phyloP scores from a whole-genome alignment of 2,113 vertebrate genomes.

The Microtus ochrogaster region DNA sequence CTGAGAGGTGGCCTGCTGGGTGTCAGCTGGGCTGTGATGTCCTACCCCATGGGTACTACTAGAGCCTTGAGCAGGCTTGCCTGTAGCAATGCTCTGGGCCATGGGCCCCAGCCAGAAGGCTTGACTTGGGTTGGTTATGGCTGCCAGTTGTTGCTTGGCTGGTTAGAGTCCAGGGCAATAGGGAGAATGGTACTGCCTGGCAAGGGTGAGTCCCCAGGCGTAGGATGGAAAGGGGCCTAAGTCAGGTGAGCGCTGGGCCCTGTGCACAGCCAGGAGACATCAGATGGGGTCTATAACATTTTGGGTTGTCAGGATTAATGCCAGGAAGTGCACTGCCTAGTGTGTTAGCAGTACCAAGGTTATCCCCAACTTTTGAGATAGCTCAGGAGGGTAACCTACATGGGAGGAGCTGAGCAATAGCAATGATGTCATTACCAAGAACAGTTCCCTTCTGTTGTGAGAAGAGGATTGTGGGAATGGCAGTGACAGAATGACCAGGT shows the following conservation, averaged over 20 bases:
- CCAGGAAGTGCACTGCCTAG: background rate
- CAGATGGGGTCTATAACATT: background rate
- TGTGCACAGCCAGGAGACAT: background rate
- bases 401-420: background rate
- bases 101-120: background rate
- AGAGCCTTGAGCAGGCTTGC: too few relatives aligned
- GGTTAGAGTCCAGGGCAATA: background rate
- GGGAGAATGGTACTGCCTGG: background rate
- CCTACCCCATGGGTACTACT: background rate
- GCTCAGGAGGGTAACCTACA: background rate
- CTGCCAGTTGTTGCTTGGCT: background rate
- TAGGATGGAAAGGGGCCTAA: background rate
- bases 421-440: background rate
- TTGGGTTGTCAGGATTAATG: background rate
- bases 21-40: background rate
- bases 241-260: background rate
- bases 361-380: background rate
- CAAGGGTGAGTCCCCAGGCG: background rate
- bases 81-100: background rate
- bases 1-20: background rate
- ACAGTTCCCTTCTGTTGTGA: background rate
- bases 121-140: too few relatives aligned
- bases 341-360: background rate
- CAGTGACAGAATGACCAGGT: background rate
- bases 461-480: background rate